Evolutionary conservation across 2,113 vertebrate genomes (phyloP).

Genomic region (Myiopsitta monachus): DNA sequence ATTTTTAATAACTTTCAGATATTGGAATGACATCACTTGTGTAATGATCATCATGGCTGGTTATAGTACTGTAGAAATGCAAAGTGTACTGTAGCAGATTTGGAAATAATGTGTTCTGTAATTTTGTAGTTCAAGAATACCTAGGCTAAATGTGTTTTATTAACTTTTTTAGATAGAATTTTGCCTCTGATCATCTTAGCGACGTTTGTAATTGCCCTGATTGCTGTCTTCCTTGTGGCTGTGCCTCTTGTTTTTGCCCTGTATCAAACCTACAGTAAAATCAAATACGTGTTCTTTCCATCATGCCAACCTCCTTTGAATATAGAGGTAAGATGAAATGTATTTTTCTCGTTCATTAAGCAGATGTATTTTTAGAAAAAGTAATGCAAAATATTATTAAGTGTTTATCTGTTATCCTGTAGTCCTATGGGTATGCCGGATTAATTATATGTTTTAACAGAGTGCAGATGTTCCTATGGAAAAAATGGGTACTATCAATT

Average conservation of each 20-base stretch:
- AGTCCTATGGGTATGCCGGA: background rate
- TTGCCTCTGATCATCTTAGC: background rate
- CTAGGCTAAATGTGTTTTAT: background rate
- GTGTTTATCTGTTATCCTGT: background rate
- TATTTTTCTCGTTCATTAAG: background rate
- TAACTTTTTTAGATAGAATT: background rate
- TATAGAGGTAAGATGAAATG: constrained; percentile 64
- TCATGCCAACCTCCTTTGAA: constrained; percentile 55
- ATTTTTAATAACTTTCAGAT: background rate
- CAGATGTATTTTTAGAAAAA: background rate
- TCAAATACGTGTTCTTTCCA: constrained; percentile 68
- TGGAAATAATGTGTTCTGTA: background rate
- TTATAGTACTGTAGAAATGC: background rate
- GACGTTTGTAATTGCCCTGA: background rate
- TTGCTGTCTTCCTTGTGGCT: background rate
- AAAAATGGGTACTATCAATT: background rate
- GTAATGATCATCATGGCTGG: background rate
- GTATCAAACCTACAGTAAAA: background rate
- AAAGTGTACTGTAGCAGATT: background rate
- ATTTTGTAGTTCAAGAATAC: background rate
- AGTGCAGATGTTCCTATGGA: background rate
- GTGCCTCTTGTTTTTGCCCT: accelerated
- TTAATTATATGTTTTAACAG: background rate
- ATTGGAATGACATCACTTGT: background rate
- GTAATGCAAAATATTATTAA: background rate